Evolutionary conservation across 2,888 invertebrate genomes (phyloP), one percentile per base, ranked within the genome.

Genomic region (Synergus laeviventris): DNA sequence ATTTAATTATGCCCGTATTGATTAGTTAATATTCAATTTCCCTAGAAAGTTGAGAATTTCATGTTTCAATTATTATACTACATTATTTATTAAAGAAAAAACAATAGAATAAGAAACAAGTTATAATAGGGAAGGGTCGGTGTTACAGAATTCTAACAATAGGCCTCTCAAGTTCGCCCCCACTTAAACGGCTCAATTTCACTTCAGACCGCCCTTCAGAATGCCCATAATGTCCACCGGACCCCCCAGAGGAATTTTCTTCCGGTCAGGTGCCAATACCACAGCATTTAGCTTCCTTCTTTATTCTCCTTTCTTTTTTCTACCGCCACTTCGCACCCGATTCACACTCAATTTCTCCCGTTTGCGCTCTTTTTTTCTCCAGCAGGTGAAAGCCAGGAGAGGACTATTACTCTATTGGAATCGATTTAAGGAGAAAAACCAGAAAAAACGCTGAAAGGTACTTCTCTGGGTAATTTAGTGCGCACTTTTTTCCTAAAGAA

Each of bases 311-410:
- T 66, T 16, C 42, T 45, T 16, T 81, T 81, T 80, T 80, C 73
- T 74, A 59, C 77, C 78, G 76, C 76, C 79, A 77, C 76, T 80
- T 80, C 79, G 78, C 79, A 59, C 79, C 75, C 79, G 77, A 81
- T 81, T 81, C 79, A 79, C 81, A 81, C 79, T 73, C 81, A 81
- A 78, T 81, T 81, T 77, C 76, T 74, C 78, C 70, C 12, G 49
- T 49, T 70, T n/a, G 59, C 73, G 31, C 76, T 77, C 80, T 61
- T 76, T 80, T 80, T 77, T 74, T 45, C n/a, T 1, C 11, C 8
- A 16, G 49, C 49, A 31, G 45, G 45, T 21, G 31, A 49, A 70
- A 70, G 49, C 14, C 31, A 36, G 49, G 1, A 70, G 49, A 49
- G 49, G 45, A 36, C 70, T 42, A 49, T 70, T 70, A 70, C 66